A percentile compares a stretch with the other conserved stretches of the same genome.
Evolutionary conservation across 2,113 vertebrate genomes (phyloP).

Genomic region (Prunella himalayana): DNA sequence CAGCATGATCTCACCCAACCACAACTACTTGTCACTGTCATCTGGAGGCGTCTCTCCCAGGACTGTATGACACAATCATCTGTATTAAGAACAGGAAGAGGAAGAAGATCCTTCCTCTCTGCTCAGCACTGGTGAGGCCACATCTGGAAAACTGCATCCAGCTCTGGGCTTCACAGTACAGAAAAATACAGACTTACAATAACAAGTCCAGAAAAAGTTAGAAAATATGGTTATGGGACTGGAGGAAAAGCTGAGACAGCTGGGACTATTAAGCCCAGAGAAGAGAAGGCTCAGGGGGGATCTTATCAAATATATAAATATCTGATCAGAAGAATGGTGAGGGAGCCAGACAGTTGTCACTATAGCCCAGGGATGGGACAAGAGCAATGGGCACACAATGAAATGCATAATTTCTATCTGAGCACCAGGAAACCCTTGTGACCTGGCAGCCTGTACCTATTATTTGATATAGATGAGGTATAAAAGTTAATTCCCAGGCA

Average conservation of each 20-base stretch:
- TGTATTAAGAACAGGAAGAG: background rate
- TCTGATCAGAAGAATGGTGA: background rate
- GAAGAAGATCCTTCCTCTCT: background rate
- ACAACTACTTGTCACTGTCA: background rate
- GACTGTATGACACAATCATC: background rate
- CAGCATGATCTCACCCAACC: background rate
- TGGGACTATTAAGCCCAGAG: background rate
- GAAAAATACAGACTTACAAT: background rate
- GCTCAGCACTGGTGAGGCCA: background rate
- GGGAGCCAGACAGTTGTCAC: background rate
- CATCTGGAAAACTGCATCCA: rapidly evolving
- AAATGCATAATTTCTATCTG: background rate
- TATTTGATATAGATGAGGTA: background rate
- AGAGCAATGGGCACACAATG: background rate
- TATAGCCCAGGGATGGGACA: background rate
- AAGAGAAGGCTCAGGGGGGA: background rate
- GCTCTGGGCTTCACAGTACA: background rate
- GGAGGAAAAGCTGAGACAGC: background rate
- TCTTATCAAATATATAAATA: background rate
- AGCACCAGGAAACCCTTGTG: background rate
- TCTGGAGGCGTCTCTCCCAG: background rate
- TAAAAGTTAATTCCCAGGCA: background rate
- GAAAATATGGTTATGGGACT: background rate
- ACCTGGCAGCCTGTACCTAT: background rate
- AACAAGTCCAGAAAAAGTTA: background rate